A percentile compares a stretch with the other conserved stretches of the same genome.
phyloP scores from a whole-genome alignment of 2,113 vertebrate species.

The Vimba vimba region DNA sequence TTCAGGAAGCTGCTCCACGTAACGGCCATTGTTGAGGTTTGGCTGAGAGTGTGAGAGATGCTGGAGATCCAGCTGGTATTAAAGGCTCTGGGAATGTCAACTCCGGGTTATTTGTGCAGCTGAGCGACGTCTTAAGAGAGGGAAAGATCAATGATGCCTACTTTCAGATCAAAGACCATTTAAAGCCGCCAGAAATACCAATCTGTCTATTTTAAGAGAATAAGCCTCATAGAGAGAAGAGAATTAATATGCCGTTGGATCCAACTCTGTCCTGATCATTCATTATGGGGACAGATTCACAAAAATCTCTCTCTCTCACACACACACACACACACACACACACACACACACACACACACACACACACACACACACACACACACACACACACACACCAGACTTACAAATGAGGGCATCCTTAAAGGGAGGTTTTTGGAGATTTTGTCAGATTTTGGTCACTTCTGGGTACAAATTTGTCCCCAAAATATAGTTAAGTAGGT shows the following conservation, averaged over 20 bases:
- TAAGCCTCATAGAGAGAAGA: neutral
- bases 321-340: no score
- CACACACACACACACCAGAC: no score
- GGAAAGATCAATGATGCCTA: neutral
- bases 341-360: no score
- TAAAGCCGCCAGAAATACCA: neutral
- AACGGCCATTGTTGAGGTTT: conserved; percentile 1
- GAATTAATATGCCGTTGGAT: neutral
- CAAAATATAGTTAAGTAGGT: no score
- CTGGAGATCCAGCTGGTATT: conserved; percentile 36
- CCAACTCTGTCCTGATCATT: neutral
- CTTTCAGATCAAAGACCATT: neutral
- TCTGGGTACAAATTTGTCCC: no score
- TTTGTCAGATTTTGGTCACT: no score
- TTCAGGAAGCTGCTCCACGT: neutral
- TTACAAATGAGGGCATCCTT: no score
- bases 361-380: no score
- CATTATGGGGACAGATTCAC: neutral
- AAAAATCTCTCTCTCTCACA: no score
- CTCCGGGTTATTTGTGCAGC: conserved; percentile 50
- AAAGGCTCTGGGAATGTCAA: conserved; percentile 35
- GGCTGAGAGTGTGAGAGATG: conserved; percentile 4
- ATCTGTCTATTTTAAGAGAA: neutral
- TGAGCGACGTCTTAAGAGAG: conserved; percentile 14
- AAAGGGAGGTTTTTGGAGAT: no score